A percentile compares a stretch with the other conserved stretches of the same genome.
Conservation (phyloP, 2,888 invertebrate genomes). For the Lithodes maja region DNA sequence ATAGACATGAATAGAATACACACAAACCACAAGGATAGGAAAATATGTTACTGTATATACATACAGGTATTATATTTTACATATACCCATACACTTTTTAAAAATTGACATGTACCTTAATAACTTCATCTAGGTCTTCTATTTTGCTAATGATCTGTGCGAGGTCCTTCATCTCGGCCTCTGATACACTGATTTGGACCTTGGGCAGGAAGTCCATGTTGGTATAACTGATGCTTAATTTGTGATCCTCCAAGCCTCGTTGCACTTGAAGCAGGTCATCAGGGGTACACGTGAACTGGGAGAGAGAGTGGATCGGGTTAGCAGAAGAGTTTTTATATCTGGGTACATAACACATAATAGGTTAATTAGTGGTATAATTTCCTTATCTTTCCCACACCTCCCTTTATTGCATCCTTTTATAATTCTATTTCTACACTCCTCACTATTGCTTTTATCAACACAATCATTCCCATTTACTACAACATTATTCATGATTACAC, state of each 20-base stretch:
- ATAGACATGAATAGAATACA: no score
- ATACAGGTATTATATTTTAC: not conserved
- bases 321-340: no score
- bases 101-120: slow-evolving; percentile 36
- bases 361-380: no score
- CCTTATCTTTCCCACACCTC: no score
- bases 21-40: no score
- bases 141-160: slow-evolving; percentile 15
- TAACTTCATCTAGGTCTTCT: slow-evolving; percentile 39
- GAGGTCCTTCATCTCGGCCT: not conserved
- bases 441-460: no score
- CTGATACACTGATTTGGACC: not conserved
- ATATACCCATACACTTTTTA: slow-evolving; percentile 9
- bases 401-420: no score
- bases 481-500: no score
- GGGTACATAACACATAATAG: no score
- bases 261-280: slow-evolving; percentile 33
- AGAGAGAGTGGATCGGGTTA: not conserved
- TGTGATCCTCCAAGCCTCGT: slow-evolving; percentile 21
- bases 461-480: no score
- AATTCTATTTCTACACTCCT: no score
- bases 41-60: no score
- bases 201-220: slow-evolving; percentile 30
- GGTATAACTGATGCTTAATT: slow-evolving; percentile 25
- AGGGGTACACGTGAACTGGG: slow-evolving; percentile 46